Conservation (phyloP, 2,113 vertebrate species). For the Apaloderma vittatum region DNA sequence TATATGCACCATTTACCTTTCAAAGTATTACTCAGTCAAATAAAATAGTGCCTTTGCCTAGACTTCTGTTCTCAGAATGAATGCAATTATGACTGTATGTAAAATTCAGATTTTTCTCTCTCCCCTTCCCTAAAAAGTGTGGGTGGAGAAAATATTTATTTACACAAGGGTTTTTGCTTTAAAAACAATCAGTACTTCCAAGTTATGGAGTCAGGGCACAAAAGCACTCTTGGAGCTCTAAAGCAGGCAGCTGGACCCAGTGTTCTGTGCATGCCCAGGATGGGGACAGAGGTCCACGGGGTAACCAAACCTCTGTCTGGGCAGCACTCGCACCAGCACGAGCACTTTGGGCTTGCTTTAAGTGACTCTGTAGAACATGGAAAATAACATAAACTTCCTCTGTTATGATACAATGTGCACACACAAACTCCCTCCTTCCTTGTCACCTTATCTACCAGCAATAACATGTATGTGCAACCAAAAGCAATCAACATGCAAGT, state of each 20-base stretch:
- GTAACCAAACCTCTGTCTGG: not conserved
- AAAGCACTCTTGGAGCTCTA: not conserved
- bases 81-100: not conserved
- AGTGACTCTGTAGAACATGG: not conserved
- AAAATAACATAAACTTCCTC: not conserved
- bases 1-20: not conserved
- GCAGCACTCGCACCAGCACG: accelerated
- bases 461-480: not conserved
- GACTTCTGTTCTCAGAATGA: not conserved
- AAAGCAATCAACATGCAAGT: not conserved
- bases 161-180: not conserved
- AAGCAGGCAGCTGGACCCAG: not conserved
- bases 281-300: not conserved
- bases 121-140: not conserved
- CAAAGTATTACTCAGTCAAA: not conserved
- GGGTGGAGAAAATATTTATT: not conserved
- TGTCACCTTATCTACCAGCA: not conserved
- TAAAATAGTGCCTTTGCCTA: not conserved
- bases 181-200: not conserved
- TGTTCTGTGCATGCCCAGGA: not conserved
- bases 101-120: not conserved
- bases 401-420: accelerated
- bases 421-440: not conserved
- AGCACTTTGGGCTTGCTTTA: not conserved
- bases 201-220: not conserved